phyloP scores from a whole-genome alignment of 2,888 invertebrate species.

The Latrodectus elegans region DNA sequence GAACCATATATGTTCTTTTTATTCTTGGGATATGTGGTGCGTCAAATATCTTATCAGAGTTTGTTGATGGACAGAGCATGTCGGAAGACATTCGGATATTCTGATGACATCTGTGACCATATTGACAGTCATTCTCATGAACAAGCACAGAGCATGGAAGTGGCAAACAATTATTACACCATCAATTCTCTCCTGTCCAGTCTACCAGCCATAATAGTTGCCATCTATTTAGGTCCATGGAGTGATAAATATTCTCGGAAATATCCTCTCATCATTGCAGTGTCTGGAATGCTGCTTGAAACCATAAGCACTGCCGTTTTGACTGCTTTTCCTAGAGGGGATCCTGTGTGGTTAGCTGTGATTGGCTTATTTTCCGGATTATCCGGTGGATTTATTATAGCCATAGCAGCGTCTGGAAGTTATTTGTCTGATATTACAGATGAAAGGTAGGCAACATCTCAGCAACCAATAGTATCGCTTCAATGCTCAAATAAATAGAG shows the following conservation, averaged over 20 bases:
- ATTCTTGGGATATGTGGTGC: background rate
- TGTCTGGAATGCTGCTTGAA: constrained; percentile 9
- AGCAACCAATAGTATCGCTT: background rate
- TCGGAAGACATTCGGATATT: background rate
- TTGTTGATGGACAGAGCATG: background rate
- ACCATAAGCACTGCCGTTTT: background rate
- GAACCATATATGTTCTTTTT: background rate
- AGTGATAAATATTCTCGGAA: constrained; percentile 35
- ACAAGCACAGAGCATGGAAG: background rate
- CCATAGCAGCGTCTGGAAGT: constrained; percentile 6
- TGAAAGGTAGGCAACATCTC: constrained; percentile 27
- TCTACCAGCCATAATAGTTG: constrained; percentile 1
- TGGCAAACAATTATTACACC: constrained; percentile 1
- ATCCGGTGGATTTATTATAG: constrained; percentile 28
- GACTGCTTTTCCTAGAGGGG: background rate
- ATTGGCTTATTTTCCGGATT: constrained; percentile 9
- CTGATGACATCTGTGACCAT: constrained; percentile 8
- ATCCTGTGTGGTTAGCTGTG: background rate
- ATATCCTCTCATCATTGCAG: constrained; percentile 13
- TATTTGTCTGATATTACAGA: constrained; percentile 24
- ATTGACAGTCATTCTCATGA: background rate
- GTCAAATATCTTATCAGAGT: background rate
- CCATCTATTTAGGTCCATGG: constrained; percentile 29
- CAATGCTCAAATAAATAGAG: too few species aligned
- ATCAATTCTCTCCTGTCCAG: background rate